Percentiles rank a stretch among this genome's conserved stretches.
phyloP scores from a whole-genome alignment of 2,797 vertebrate genomes.

The Acanthurus lineatus region DNA sequence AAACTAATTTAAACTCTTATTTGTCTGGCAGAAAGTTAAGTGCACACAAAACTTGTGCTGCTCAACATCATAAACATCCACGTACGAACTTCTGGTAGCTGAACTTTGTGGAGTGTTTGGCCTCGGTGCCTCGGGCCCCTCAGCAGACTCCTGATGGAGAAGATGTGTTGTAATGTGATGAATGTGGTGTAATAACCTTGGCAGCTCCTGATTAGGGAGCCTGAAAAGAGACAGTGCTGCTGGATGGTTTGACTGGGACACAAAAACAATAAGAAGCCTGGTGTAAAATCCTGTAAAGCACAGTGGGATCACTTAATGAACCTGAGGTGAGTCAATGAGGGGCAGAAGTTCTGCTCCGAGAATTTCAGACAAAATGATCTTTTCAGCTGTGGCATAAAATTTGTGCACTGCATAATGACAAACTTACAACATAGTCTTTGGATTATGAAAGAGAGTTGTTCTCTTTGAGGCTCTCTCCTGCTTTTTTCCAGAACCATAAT shows the following conservation, averaged over 20 bases:
- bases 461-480: too few relatives aligned
- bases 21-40: not conserved
- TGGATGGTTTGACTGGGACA: slow-evolving; percentile 22
- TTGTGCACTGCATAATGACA: too few relatives aligned
- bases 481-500: not conserved
- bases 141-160: slow-evolving; percentile 9
- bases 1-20: slow-evolving; percentile 28
- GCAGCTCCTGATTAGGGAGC: slow-evolving; percentile 27
- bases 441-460: too few relatives aligned
- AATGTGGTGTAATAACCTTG: slow-evolving; percentile 42
- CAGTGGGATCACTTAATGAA: slow-evolving; percentile 2
- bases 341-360: too few relatives aligned
- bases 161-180: slow-evolving; percentile 8
- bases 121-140: not conserved
- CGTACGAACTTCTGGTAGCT: not conserved
- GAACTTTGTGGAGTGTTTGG: not conserved
- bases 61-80: not conserved
- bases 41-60: not conserved
- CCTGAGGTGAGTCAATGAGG: not conserved
- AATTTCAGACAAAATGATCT: too few relatives aligned
- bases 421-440: too few relatives aligned
- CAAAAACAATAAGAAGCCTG: slow-evolving; percentile 15
- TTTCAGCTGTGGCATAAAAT: too few relatives aligned
- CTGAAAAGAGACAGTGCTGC: slow-evolving; percentile 36
- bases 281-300: slow-evolving; percentile 12